A percentile compares a stretch with the other conserved stretches of the same genome.
Evolutionary conservation across 2,113 vertebrate species (phyloP).

Genomic region (Centropristis striata): DNA sequence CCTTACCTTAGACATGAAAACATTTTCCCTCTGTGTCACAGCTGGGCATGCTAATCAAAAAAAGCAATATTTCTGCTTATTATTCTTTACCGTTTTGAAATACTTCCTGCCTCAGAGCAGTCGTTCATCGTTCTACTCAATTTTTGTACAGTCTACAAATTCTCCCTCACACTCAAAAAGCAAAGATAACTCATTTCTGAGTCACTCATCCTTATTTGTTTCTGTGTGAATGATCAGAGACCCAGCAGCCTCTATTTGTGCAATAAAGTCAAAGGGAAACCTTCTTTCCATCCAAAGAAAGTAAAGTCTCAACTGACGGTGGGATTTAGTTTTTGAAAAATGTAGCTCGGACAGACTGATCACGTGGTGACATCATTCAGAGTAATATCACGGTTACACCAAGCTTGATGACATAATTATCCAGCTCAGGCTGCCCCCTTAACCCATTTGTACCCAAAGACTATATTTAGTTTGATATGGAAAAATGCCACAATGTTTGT

Average conservation of each 20-base stretch:
- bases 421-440: not conserved
- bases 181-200: conserved; percentile 14
- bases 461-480: no score
- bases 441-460: no score
- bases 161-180: not conserved
- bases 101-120: conserved; percentile 13
- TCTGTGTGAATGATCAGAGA: conserved; percentile 14
- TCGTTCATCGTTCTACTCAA: conserved; percentile 1
- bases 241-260: not conserved
- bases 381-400: not conserved
- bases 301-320: not conserved
- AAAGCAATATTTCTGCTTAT: not conserved
- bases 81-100: not conserved
- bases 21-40: not conserved
- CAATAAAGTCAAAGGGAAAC: not conserved
- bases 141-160: not conserved
- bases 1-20: conserved; percentile 30
- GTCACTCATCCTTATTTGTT: conserved; percentile 31
- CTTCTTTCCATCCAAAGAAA: not conserved
- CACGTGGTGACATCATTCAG: not conserved
- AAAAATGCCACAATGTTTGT: no score
- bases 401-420: not conserved
- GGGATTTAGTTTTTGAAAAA: not conserved
- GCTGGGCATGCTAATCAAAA: not conserved
- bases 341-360: not conserved